phyloP scores from a whole-genome alignment of 92 coral and sea anemone genomes.

The Porites lobata region DNA sequence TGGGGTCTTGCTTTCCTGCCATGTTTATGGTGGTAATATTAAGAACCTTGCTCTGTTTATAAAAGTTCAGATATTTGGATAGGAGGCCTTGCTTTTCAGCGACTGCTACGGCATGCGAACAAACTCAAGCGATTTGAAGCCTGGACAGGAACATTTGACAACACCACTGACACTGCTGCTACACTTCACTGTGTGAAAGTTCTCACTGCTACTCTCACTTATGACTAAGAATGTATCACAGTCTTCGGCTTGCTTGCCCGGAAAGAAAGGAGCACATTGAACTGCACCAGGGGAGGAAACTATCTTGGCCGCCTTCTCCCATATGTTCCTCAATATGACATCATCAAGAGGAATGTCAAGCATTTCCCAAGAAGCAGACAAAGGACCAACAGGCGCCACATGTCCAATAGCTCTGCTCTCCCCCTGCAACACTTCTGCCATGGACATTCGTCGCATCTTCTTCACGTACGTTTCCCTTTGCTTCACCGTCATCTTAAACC shows the following conservation, averaged over 20 bases:
- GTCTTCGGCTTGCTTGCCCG: constrained; percentile 33
- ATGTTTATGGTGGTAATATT: no score
- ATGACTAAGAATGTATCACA: constrained; percentile 51
- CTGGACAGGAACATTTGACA: constrained; percentile 68
- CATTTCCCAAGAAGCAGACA: constrained; percentile 64
- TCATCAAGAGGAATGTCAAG: constrained; percentile 62
- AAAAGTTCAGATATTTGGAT: constrained; percentile 39
- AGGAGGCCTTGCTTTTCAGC: constrained; percentile 57
- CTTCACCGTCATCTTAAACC: constrained; percentile 66
- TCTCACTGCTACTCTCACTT: constrained; percentile 53
- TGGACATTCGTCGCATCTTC: constrained; percentile 50
- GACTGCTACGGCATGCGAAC: constrained; percentile 74
- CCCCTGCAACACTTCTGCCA: constrained; percentile 62
- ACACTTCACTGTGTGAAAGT: constrained; percentile 65
- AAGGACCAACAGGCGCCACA: constrained; percentile 21
- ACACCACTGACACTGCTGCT: constrained; percentile 30
- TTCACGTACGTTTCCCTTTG: constrained; percentile 60
- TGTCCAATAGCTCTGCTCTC: constrained; percentile 14
- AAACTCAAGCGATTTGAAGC: constrained; percentile 63
- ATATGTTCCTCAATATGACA: constrained; percentile 53
- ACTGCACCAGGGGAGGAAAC: constrained; percentile 50
- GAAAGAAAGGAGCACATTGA: constrained; percentile 58
- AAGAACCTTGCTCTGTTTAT: constrained; percentile 15
- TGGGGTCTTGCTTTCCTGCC: no score
- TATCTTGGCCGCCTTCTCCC: constrained; percentile 58